Evolutionary conservation across 2,888 invertebrate genomes (phyloP).

Genomic region (Adineta ricciae): DNA sequence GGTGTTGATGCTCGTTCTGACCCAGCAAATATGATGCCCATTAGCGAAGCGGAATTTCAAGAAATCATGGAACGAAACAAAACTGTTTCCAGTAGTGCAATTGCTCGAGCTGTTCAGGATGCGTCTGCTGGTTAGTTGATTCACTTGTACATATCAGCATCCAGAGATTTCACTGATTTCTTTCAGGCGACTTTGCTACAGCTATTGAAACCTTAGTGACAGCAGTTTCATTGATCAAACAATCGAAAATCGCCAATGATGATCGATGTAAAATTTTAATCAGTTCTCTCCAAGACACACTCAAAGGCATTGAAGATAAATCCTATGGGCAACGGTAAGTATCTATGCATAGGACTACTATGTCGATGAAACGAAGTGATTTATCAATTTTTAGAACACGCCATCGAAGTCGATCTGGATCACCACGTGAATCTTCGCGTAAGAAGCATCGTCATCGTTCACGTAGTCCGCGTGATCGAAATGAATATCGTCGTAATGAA

Average conservation of each 20-base stretch:
- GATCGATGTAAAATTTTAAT: slow-evolving; percentile 95
- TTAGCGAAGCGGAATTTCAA: slow-evolving; percentile 82
- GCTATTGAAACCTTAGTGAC: slow-evolving; percentile 97
- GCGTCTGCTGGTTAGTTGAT: slow-evolving; percentile 66
- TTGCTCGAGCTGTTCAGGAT: slow-evolving; percentile 88
- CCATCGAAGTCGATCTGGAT: slow-evolving; percentile 7
- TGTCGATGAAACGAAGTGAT: no score
- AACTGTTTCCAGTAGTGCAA: slow-evolving; percentile 92
- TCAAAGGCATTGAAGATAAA: slow-evolving; percentile 92
- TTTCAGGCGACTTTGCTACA: slow-evolving; percentile 78
- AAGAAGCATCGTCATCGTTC: slow-evolving; percentile 22
- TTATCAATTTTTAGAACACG: no score
- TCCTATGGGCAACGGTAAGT: slow-evolving; percentile 58
- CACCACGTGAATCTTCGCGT: slow-evolving; percentile 9
- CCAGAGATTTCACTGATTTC: background rate
- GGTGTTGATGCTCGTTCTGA: slow-evolving; percentile 17
- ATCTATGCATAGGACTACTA: no score
- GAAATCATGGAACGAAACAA: slow-evolving; percentile 93
- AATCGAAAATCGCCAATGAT: slow-evolving; percentile 86
- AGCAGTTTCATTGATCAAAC: slow-evolving; percentile 92
- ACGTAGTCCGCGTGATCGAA: slow-evolving; percentile 25
- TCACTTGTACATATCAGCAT: background rate
- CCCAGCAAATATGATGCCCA: slow-evolving; percentile 33
- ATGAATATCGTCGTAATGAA: slow-evolving; percentile 18
- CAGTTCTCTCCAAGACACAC: slow-evolving; percentile 85